Base-by-base conservation (phyloP, 2,888 invertebrate species). In the Anthrax anthrax region DNA sequence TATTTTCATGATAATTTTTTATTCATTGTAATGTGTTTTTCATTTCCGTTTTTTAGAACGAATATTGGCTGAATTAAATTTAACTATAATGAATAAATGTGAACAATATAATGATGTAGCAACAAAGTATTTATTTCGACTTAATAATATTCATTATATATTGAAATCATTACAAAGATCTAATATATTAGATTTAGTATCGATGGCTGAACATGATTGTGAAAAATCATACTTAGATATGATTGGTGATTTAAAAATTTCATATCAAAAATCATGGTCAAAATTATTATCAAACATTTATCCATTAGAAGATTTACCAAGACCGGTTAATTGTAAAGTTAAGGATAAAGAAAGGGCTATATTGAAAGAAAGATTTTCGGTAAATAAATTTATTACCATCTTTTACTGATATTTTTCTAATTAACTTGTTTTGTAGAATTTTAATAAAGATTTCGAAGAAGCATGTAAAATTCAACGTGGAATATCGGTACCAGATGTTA, bases 381-480 rank as follows among this genome's bases (percentile, higher is more conserved):
- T 89, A 64, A 75, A 78, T 67, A 27, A 1, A 27, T 8, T n/a
- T n/a, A n/a, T n/a, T n/a, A n/a, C n/a, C n/a, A n/a, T n/a, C n/a
- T n/a, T n/a, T n/a, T n/a, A n/a, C n/a, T n/a, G n/a, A n/a, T n/a
- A n/a, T n/a, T n/a, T n/a, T n/a, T n/a, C n/a, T n/a, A n/a, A 23
- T 8, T 6, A 23, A 6, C 4, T 23, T 23, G 8, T 23, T 53
- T 64, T 62, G 18, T 61, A 92, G 90, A 83, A 85, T 43, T 96
- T 96, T 68, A 95, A 96, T 68, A 90, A 91, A 63, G 96, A 96
- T 68, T 81, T 96, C 63, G 95, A 96, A 60, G 94, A 95, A 58
- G 77, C 84, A 14, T 77, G 81, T 2, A 81, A 84, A 55, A 77
- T 79, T 29, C 95, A 96, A 71, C 79, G 89, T 50, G 80, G 83